Conservation (phyloP, 2,113 vertebrate genomes). For the Oreochromis aureus region DNA sequence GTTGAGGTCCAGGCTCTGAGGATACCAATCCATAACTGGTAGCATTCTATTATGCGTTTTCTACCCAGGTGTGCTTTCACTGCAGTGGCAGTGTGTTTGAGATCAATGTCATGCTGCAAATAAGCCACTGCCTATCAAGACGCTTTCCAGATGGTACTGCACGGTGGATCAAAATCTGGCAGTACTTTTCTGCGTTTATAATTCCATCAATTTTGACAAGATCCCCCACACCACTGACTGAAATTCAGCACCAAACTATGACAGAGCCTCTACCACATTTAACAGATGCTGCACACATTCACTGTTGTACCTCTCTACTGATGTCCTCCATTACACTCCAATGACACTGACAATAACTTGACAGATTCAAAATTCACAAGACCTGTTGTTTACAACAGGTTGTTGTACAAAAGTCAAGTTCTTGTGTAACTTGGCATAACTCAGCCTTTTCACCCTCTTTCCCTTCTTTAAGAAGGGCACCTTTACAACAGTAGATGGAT, state of each 20-base stretch:
- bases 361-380: neutral
- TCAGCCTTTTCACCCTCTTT: neutral
- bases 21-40: neutral
- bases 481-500: neutral
- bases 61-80: neutral
- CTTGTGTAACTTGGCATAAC: neutral
- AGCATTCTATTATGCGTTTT: neutral
- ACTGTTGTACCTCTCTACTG: neutral
- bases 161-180: neutral
- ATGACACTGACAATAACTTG: fast-evolving
- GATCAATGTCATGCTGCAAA: neutral
- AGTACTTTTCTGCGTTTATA: neutral
- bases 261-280: neutral
- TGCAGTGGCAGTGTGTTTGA: neutral
- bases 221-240: neutral
- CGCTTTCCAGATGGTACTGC: neutral
- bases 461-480: neutral
- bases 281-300: neutral
- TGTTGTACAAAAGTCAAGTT: neutral
- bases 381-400: neutral
- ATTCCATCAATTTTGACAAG: neutral
- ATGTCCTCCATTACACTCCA: neutral
- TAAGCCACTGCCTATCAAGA: neutral
- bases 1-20: neutral
- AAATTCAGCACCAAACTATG: neutral